Base-by-base conservation (phyloP, 1,140 invertebrate species). In the Pissodes strobi region DNA sequence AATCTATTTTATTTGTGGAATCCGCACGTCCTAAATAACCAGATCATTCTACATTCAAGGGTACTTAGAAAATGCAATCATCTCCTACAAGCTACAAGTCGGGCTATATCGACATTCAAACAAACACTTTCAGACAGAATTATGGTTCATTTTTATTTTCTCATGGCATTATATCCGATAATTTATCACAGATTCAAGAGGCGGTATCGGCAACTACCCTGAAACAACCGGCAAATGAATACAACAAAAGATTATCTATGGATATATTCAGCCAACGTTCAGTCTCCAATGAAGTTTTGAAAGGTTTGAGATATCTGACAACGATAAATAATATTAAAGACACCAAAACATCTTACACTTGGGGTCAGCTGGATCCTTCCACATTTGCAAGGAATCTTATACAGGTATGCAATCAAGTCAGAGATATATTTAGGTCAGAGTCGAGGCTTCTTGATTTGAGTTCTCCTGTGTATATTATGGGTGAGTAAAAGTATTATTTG, bases 381-480 rank as follows among this genome's bases (percentile, higher is more conserved):
- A 22, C 45, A 6, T 72, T 70, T 34, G 66, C 43, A 6, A 69
- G 62, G 57, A 62, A 70, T 49, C 57, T 76, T 9, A 69, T 69
- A 13, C 66, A 55, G 9, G 62, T 74, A 9, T 72, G 69, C 59
- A 63, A 60, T 8, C 62, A 77, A 6, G 79, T 78, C 4, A 67
- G 71, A 0, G 74, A 75, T 1, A 70, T 81, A 13, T 79, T 79
- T 22, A 61, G 68, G 19, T 69, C 51, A 1, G 80, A 82, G 64
- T 70, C 79, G 1, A 59, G 81, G 15, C 55, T 82, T 3, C 25
- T 82, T 18, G 66, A 75, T 3, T 55, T 82, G 3, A 48, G 25
- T n/a, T 80, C 80, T 3, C 81, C 81, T 4, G 72, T 80, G 3
- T 76, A 76, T 52, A 65, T 76, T 25, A 67, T 75, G 68, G 73